Conservation (phyloP, 1,140 invertebrate genomes). For the Dreissena rostriformis region DNA sequence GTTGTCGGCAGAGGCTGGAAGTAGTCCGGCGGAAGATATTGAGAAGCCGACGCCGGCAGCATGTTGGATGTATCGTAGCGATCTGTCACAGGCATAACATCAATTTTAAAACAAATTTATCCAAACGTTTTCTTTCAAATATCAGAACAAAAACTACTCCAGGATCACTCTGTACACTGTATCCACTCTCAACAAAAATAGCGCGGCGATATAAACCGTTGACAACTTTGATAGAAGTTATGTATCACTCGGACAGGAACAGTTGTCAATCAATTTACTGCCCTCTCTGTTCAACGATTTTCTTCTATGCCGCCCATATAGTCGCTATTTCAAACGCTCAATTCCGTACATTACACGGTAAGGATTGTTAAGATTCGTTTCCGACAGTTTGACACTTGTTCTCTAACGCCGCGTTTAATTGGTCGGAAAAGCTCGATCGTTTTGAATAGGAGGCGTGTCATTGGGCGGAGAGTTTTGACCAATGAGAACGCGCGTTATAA, state of each 20-base stretch:
- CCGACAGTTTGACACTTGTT: constrained; percentile 10
- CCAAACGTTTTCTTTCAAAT: no score
- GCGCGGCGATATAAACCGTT: constrained; percentile 45
- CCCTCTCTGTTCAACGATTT: constrained; percentile 41
- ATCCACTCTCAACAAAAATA: constrained; percentile 38
- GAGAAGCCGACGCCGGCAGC: constrained; percentile 74
- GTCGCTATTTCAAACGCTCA: constrained; percentile 49
- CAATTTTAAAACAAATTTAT: not conserved
- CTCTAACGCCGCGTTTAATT: constrained; percentile 10
- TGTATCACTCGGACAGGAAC: constrained; percentile 45
- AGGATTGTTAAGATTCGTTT: constrained; percentile 29
- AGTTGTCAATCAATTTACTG: constrained; percentile 54
- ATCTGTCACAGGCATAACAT: constrained; percentile 46
- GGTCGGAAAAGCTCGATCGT: not conserved
- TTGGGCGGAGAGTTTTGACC: constrained; percentile 31
- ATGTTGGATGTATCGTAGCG: constrained; percentile 62
- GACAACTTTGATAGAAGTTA: constrained; percentile 59
- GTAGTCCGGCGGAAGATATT: constrained; percentile 80
- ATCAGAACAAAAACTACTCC: no score
- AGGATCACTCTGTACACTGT: no score
- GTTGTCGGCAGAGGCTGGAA: constrained; percentile 79
- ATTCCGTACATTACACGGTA: constrained; percentile 28
- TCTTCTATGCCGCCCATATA: constrained; percentile 52
- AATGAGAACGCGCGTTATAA: constrained; percentile 25
- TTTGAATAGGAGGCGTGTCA: constrained; percentile 31